Percentiles rank a stretch among this genome's conserved stretches.
phyloP scores from a whole-genome alignment of 2,888 invertebrate genomes.

The Phania funesta region DNA sequence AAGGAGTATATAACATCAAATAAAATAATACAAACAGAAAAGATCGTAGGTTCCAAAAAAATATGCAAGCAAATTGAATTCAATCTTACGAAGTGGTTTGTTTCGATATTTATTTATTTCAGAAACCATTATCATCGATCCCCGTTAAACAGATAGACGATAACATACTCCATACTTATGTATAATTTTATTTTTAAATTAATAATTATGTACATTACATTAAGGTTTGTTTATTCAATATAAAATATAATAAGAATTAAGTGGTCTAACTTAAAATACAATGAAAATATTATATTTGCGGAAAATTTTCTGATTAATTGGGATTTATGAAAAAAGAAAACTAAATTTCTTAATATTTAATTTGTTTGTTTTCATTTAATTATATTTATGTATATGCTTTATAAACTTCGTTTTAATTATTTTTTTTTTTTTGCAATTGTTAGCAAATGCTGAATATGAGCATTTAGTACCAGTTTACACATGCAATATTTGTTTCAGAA shows the following conservation, averaged over 20 bases:
- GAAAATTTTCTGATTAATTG: constrained; percentile 33
- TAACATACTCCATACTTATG: constrained; percentile 63
- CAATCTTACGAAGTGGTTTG: constrained; percentile 1
- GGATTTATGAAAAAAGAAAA: constrained; percentile 59
- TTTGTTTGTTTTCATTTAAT: constrained; percentile 18
- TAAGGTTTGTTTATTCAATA: constrained; percentile 24
- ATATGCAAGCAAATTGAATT: neutral
- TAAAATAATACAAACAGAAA: constrained; percentile 60
- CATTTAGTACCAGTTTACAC: no score
- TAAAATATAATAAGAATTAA: constrained; percentile 39
- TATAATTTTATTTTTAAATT: constrained; percentile 35
- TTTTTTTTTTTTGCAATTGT: neutral
- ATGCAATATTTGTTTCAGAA: no score
- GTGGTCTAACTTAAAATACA: constrained; percentile 31
- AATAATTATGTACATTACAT: constrained; percentile 38
- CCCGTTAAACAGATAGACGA: constrained; percentile 52
- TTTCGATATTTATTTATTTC: constrained; percentile 48
- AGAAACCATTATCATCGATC: constrained; percentile 65
- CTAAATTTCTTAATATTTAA: constrained; percentile 62
- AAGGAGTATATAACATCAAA: constrained; percentile 31
- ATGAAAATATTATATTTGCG: constrained; percentile 29
- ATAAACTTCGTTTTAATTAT: constrained; percentile 49
- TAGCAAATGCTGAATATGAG: constrained; percentile 52
- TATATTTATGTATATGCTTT: constrained; percentile 28
- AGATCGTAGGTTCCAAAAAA: constrained; percentile 30